Percentiles rank a stretch among this genome's conserved stretches.
phyloP scores from a whole-genome alignment of 2,888 invertebrate species.

The Cremastobaeus sp. region DNA sequence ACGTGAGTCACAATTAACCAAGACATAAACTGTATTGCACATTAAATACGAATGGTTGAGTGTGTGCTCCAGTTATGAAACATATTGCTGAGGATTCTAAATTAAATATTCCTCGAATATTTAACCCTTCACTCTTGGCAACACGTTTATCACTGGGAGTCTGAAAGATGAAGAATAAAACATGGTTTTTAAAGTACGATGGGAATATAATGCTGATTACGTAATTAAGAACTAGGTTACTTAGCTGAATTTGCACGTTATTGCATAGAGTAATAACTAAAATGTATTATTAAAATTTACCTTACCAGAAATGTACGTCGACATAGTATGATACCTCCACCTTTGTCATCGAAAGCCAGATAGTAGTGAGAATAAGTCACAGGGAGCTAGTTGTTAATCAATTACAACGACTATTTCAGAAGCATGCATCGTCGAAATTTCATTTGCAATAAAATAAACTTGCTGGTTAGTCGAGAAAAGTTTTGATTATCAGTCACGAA shows the following conservation, averaged over 20 bases:
- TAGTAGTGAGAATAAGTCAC: conserved; percentile 62
- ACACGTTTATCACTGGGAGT: no score
- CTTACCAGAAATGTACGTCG: conserved; percentile 72
- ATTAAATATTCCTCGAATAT: neutral
- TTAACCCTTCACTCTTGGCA: neutral
- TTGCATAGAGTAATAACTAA: conserved; percentile 28
- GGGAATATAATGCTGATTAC: conserved; percentile 2
- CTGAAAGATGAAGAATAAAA: no score
- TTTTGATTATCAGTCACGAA: conserved; percentile 10
- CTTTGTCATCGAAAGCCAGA: conserved; percentile 71
- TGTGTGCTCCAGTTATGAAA: conserved; percentile 15
- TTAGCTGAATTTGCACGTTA: conserved; percentile 19
- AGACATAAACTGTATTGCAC: conserved; percentile 70
- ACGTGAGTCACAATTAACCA: conserved; percentile 35
- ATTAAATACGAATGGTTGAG: conserved; percentile 69
- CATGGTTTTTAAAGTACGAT: no score
- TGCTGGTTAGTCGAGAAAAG: conserved; percentile 21
- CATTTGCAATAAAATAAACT: conserved; percentile 22
- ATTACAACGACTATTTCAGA: conserved; percentile 54
- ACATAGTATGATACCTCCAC: conserved; percentile 74
- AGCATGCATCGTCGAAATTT: conserved; percentile 8
- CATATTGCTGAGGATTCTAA: neutral
- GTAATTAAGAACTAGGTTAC: conserved; percentile 19
- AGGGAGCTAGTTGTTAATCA: conserved; percentile 74
- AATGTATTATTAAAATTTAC: conserved; percentile 62